Base-by-base conservation (phyloP, 2,888 invertebrate genomes). In the Tachystola acroxantha region DNA sequence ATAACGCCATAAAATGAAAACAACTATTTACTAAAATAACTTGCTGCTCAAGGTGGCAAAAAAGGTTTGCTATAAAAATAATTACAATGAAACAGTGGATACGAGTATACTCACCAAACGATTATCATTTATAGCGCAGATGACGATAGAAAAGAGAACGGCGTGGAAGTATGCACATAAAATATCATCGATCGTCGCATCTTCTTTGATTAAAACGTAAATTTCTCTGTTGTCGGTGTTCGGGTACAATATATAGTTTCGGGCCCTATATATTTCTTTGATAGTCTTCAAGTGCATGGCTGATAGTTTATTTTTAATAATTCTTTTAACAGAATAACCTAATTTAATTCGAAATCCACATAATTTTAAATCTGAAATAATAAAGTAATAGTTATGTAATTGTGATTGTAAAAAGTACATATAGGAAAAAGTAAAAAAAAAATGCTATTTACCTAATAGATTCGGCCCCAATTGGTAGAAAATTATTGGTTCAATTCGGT, bases 121-220 rank as follows among this genome's bases (percentile, higher is more conserved):
- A 37, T 50, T 47, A 43, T 64, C 62, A 55, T 81, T 76, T 45
- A 82, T 57, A 2, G 74, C 65, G 40, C 70, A 74, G 0, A 52
- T 65, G 1, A 70, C 43, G 6, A 68, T 57, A 0, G 80, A 62
- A 11, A 90, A 74, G 36, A 93, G 62, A 14, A 90, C 88, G 3
- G 92, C 92, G 56, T 94, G 91, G 49, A 92, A 92, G 63, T 92
- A 94, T 3, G 91, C 91, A 57, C 89, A 86, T 7, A 94, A 58
- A n/a, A 92, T 76, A 48, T 91, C 90, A 33, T 71, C 68, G 1
- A 88, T 58, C 0, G 56, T 61, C 12, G 88, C 86, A n/a, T 82
- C 67, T 32, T 88, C 80, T 40, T 88, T 82, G 1, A 94, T 61
- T 22, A 88, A 63, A 11, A 94, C 78, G 57, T 88, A 81, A 54